These are phyloP conservation scores for Oceanodroma tethys DNA, from an alignment of 2,113 vertebrate genomes.

Conservation along the genomic window DNA sequence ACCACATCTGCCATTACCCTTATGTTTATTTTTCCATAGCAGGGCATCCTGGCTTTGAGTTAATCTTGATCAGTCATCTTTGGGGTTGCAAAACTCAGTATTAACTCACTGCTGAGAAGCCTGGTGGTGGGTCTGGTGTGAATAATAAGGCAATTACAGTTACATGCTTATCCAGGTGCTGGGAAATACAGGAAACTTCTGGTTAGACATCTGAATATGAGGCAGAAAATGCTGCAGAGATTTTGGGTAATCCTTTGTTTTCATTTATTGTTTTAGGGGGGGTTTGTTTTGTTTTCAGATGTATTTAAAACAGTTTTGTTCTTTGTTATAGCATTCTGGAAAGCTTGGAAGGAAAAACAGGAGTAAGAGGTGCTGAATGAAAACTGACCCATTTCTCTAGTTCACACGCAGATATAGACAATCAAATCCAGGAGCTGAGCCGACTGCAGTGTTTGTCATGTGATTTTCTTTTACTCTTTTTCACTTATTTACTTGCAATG, in stretches of 20 bases:
- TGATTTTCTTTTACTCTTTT: background rate
- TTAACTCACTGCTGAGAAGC: background rate
- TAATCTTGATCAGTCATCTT: background rate
- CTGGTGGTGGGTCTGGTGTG: background rate
- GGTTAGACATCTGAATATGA: background rate
- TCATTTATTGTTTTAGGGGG: background rate
- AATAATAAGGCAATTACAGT: background rate
- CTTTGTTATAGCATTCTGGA: background rate
- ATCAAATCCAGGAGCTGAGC: background rate
- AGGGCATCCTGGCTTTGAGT: background rate
- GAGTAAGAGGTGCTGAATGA: background rate
- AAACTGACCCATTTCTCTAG: background rate
- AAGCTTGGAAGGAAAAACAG: background rate
- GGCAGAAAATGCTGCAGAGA: background rate
- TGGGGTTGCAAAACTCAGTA: background rate
- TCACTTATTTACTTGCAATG: background rate
- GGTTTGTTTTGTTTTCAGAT: background rate
- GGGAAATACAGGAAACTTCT: background rate
- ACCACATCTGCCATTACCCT: background rate
- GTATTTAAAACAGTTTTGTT: background rate
- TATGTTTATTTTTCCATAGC: background rate
- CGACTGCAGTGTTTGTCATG: background rate
- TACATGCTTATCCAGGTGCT: background rate
- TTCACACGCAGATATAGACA: background rate
- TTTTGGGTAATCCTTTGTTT: background rate